Percentiles rank a stretch among this genome's conserved stretches.
These are phyloP conservation scores for Cromileptes altivelis DNA, from an alignment of 2,113 vertebrate genomes.

Conservation along the genomic window DNA sequence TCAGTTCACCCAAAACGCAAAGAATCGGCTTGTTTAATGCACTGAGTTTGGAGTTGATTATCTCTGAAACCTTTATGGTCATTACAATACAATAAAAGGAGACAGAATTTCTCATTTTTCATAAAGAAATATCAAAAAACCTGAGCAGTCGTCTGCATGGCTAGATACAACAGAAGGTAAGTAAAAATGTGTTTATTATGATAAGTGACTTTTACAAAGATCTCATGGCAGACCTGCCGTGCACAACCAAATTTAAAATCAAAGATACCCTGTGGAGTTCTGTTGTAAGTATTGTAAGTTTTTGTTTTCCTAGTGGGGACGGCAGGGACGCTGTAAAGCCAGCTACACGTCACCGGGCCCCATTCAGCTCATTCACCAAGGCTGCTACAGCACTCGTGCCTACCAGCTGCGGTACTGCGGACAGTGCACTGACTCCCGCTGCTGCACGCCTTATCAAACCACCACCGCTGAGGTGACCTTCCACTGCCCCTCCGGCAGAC, in stretches of 20 bases:
- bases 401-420: constrained; percentile 82
- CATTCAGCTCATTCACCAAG: constrained; percentile 77
- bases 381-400: constrained; percentile 77
- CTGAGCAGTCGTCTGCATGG: background rate
- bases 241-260: background rate
- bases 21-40: background rate
- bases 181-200: background rate
- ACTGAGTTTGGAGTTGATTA: background rate
- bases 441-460: constrained; percentile 82
- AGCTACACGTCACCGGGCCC: constrained; percentile 74
- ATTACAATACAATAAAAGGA: background rate
- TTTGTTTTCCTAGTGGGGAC: constrained; percentile 63
- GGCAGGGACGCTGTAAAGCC: constrained; percentile 66
- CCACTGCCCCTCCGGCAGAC: constrained; percentile 72
- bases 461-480: constrained; percentile 78
- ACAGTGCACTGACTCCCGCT: constrained; percentile 79
- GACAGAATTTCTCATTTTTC: background rate
- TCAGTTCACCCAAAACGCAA: background rate
- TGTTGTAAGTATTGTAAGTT: background rate
- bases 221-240: background rate
- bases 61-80: background rate
- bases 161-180: background rate
- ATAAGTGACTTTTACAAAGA: background rate
- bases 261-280: background rate
- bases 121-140: background rate